Evolutionary conservation across 2,113 vertebrate species (phyloP), one percentile per base, ranked within the genome.

Genomic region (Xenopus borealis): DNA sequence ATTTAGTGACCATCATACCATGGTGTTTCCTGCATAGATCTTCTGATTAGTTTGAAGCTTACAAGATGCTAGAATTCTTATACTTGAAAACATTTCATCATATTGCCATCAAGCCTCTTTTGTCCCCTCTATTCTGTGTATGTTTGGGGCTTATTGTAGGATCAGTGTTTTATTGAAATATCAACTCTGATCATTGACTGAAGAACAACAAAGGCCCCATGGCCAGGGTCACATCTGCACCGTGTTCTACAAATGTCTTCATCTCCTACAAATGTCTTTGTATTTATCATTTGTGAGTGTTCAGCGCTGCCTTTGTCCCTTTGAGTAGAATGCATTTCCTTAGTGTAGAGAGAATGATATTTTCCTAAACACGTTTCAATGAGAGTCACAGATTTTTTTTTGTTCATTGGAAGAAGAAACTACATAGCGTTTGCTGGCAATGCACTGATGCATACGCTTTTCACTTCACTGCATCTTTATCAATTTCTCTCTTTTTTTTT

Each of bases 211-310:
- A 66, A 75, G 65, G 20, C 12, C 23, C 9, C 20, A 19, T 61
- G 58, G 55, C 69, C 52, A 13, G 57, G 72, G 66, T 75, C 73
- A 62, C 57, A 69, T 75, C 73, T 75, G 66, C 46, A 69, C 45
- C 23, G 55, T 63, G 59, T 62, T 75, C 66, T 69, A 46, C 12
- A 67, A 75, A 69, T 46, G 66, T 63, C 69, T 75, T 75, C 46
- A 69, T 75, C 73, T 63, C 30, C 11, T 14, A 17, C 58, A 75
- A 62, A 75, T 55, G 16, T 69, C 69, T 75, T 75, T 55, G 45
- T 58, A 75, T 69, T 69, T 63, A 75, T 75, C 46, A 69, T 74
- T 69, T 30, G 16, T 57, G 16, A 68, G 57, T 62, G 65, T 53
- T 46, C 17, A 66, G 33, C 8, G n/a, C 40, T 46, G 45, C 63